Percentiles rank a stretch among this genome's conserved stretches.
phyloP scores from a whole-genome alignment of 1,140 invertebrate genomes.

The Oncopodura yosiiana region DNA sequence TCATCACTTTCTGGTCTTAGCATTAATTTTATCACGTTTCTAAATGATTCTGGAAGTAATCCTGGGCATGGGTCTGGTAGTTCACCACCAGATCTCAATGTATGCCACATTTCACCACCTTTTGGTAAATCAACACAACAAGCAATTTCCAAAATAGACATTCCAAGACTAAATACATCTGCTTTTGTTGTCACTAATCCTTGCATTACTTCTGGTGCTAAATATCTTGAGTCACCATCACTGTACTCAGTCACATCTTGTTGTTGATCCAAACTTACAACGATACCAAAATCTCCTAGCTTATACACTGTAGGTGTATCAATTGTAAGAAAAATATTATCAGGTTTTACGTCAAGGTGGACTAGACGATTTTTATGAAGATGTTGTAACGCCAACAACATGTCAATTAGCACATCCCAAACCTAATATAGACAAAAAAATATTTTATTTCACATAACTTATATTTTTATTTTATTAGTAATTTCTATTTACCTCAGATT shows the following conservation, averaged over 20 bases:
- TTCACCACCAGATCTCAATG: slow-evolving; percentile 46
- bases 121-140: slow-evolving; percentile 59
- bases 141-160: slow-evolving; percentile 61
- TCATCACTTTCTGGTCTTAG: slow-evolving; percentile 21
- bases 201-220: slow-evolving; percentile 60
- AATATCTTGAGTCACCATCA: slow-evolving; percentile 68
- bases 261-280: slow-evolving; percentile 45
- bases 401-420: slow-evolving; percentile 42
- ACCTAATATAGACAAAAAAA: slow-evolving; percentile 29
- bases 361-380: slow-evolving; percentile 50
- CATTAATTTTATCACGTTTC: slow-evolving; percentile 23
- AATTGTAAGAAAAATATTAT: slow-evolving; percentile 51
- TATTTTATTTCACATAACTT: not conserved
- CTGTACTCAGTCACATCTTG: slow-evolving; percentile 44
- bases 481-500: not conserved
- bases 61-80: slow-evolving; percentile 26
- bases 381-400: slow-evolving; percentile 46
- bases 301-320: slow-evolving; percentile 45
- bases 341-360: slow-evolving; percentile 57
- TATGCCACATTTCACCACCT: slow-evolving; percentile 58
- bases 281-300: slow-evolving; percentile 54
- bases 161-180: slow-evolving; percentile 59
- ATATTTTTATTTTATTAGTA: not conserved
- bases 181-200: slow-evolving; percentile 51
- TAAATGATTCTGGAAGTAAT: slow-evolving; percentile 23